Evolutionary conservation across 2,113 vertebrate species (phyloP), one percentile per base, ranked within the genome.

Genomic region (Brachyistius frenatus): DNA sequence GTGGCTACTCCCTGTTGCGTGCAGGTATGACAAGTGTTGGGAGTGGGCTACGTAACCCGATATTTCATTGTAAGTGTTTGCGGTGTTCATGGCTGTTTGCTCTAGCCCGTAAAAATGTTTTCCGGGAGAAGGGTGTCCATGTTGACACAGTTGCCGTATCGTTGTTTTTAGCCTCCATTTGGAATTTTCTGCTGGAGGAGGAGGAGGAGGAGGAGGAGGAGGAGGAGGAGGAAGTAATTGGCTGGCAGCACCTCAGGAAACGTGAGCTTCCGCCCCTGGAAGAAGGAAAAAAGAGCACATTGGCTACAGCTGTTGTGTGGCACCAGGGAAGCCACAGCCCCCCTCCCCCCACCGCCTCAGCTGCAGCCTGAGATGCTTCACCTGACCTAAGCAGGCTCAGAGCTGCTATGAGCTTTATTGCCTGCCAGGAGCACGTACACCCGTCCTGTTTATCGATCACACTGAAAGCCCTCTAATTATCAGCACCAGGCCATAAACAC

Each of bases 61-160:
- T 91, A 87, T 55, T 41, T 61, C 71, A 85, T 91, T 91, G 88
- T 92, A 78, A 64, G 80, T 52, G 66, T 60, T 39, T 55, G 30
- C 16, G 2, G 68, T 49, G 72, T 39, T 49, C 39, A 37, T 31
- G 56, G 66, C 72, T 72, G 78, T 89, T 86, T 77, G 78, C 15
- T 2, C 33, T 76, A 16, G 60, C 66, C 76, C 63, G 62, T 87
- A 88, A 91, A 91, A 93, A 90, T 89, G 87, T 87, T 90, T 91
- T 91, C 84, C 53, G 60, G 92, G 73, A 87, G 87, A 83, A 89
- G 80, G 73, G 79, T 68, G 88, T 78, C 83, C 73, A 9, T 93
- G 92, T 94, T 94, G 92, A 94, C 91, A 93, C 94, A 93, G 91
- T 94, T 94, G 94, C 67, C 16, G 36, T 60, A 83, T 89, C 74